Conservation (phyloP, 2,797 vertebrate genomes). For the Chaenodraco wilsoni region DNA sequence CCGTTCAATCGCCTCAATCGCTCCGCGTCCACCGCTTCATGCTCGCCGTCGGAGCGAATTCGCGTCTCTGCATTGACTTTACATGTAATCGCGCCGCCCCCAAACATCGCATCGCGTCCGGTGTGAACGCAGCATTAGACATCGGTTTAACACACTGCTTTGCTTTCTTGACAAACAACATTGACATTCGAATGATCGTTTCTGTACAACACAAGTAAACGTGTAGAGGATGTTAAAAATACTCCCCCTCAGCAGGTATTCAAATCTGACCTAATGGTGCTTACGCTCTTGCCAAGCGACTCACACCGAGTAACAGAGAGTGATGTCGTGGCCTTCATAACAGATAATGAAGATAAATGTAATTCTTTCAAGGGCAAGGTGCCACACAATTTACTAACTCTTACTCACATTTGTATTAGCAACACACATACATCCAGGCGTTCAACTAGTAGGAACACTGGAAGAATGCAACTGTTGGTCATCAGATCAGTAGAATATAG, state of each 20-base stretch:
- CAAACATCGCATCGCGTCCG: too few species aligned
- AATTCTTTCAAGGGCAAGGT: constrained; percentile 36
- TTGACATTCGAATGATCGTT: not conserved
- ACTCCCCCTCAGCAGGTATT: constrained; percentile 21
- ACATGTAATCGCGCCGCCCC: too few species aligned
- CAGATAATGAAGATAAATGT: constrained; percentile 53
- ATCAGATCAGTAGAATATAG: constrained; percentile 25
- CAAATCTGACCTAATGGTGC: constrained; percentile 18
- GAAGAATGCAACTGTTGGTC: constrained; percentile 17
- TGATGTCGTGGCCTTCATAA: constrained; percentile 42
- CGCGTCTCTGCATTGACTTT: too few species aligned
- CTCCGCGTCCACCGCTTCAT: too few species aligned
- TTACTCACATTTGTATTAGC: not conserved
- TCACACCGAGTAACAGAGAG: constrained; percentile 36
- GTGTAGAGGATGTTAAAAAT: not conserved
- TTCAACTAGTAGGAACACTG: not conserved
- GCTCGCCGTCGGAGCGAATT: too few species aligned
- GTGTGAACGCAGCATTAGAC: not conserved
- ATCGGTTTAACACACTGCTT: not conserved
- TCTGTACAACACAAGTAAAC: not conserved
- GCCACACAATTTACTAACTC: constrained; percentile 9
- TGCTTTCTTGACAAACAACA: not conserved
- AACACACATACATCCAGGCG: not conserved
- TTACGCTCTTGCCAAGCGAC: constrained; percentile 39
- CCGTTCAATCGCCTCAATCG: too few species aligned